phyloP scores from a whole-genome alignment of 2,113 vertebrate species.

The Tachysurus fulvidraco region DNA sequence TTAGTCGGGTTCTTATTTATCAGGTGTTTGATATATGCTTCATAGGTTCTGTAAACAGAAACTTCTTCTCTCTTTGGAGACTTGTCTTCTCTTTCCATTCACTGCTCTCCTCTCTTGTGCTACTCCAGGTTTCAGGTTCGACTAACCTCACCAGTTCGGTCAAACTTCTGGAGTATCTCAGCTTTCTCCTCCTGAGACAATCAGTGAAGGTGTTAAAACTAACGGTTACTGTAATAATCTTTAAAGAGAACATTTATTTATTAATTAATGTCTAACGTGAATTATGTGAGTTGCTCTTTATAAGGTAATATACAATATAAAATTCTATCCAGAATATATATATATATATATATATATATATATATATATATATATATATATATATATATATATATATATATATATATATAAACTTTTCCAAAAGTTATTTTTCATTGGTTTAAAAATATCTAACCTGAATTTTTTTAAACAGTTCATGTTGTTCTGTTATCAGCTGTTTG shows the following conservation, averaged over 20 bases:
- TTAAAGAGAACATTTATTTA: neutral
- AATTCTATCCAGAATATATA: neutral
- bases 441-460: slow-evolving; percentile 73
- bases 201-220: neutral
- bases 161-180: neutral
- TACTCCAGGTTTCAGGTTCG: neutral
- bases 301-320: neutral
- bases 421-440: neutral
- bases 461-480: slow-evolving; percentile 74
- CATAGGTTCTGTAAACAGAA: neutral
- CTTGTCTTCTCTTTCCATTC: neutral
- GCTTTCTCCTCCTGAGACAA: neutral
- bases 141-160: neutral
- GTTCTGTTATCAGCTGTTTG: slow-evolving; percentile 64
- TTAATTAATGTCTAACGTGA: neutral
- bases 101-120: neutral
- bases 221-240: neutral
- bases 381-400: no score
- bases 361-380: no score
- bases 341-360: no score
- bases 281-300: no score
- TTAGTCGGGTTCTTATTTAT: neutral
- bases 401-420: no score
- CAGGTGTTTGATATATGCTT: neutral
- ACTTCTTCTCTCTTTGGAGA: neutral